phyloP scores from a whole-genome alignment of 2,888 invertebrate genomes.

The Chrysomela aeneicollis region DNA sequence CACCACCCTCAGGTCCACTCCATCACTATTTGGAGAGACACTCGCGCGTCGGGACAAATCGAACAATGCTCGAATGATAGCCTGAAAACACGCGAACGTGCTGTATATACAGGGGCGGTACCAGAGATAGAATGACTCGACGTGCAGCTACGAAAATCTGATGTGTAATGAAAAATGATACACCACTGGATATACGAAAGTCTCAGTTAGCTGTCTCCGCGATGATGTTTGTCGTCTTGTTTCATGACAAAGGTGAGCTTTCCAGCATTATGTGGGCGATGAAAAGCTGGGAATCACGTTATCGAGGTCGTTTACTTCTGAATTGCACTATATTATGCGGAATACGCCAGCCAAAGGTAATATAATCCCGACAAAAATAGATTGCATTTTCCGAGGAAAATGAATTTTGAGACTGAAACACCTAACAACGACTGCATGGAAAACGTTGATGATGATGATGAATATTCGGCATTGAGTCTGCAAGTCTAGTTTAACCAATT shows the following conservation, averaged over 20 bases:
- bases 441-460: too few relatives aligned
- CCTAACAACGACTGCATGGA: too few relatives aligned
- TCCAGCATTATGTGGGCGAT: slow-evolving; percentile 28
- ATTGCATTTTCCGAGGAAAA: slow-evolving; percentile 5
- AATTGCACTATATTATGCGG: slow-evolving; percentile 32
- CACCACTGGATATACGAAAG: background rate
- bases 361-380: slow-evolving; percentile 14
- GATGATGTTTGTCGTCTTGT: slow-evolving; percentile 32
- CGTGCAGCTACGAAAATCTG: too few relatives aligned
- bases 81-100: slow-evolving; percentile 24
- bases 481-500: too few relatives aligned
- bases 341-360: slow-evolving; percentile 30
- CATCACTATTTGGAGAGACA: slow-evolving; percentile 57
- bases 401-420: background rate
- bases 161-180: too few relatives aligned
- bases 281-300: slow-evolving; percentile 30
- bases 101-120: slow-evolving; percentile 7
- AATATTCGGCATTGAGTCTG: too few relatives aligned
- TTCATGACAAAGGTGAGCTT: slow-evolving; percentile 33
- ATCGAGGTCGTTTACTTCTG: slow-evolving; percentile 33
- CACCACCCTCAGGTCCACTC: slow-evolving; percentile 49
- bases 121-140: too few relatives aligned
- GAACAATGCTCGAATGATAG: slow-evolving; percentile 53
- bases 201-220: slow-evolving; percentile 27
- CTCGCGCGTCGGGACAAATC: slow-evolving; percentile 54